Evolutionary conservation across 2,888 invertebrate genomes (phyloP).

Genomic region (Protodeltote pygarga): DNA sequence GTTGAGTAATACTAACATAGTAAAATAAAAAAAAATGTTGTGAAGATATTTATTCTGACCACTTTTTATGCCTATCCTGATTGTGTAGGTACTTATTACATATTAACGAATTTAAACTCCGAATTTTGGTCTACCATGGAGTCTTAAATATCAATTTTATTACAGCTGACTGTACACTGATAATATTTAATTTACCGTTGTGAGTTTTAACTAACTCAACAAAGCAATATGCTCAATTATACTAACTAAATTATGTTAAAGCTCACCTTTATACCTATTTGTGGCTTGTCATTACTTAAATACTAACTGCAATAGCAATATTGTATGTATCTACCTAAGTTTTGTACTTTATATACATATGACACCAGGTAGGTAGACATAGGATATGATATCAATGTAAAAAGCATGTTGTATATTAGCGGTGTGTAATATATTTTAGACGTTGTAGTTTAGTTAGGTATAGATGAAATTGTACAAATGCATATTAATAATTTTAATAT

Average conservation of each 20-base stretch:
- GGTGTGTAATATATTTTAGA: constrained; percentile 83
- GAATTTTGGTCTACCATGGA: too few species aligned
- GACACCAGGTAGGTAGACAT: constrained; percentile 63
- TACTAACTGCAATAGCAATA: constrained; percentile 54
- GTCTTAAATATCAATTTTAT: background rate
- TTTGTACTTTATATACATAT: constrained; percentile 74
- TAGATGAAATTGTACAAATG: constrained; percentile 86
- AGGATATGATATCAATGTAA: constrained; percentile 78
- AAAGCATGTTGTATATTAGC: constrained; percentile 84
- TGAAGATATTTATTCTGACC: too few species aligned
- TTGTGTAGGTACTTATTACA: too few species aligned
- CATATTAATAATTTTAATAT: constrained; percentile 83
- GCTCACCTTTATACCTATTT: constrained; percentile 53
- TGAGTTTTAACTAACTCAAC: constrained; percentile 33
- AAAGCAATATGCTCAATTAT: constrained; percentile 66
- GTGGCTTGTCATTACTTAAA: constrained; percentile 60
- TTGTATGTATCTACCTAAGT: constrained; percentile 59
- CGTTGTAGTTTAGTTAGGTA: constrained; percentile 82
- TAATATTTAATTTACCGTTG: constrained; percentile 26
- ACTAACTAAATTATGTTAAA: constrained; percentile 55
- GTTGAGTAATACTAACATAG: too few species aligned
- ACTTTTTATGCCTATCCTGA: too few species aligned
- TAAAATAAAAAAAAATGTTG: too few species aligned
- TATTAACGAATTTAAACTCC: too few species aligned
- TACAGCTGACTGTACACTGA: background rate